Conservation (phyloP, 2,113 vertebrate genomes). For the Bos javanicus region DNA sequence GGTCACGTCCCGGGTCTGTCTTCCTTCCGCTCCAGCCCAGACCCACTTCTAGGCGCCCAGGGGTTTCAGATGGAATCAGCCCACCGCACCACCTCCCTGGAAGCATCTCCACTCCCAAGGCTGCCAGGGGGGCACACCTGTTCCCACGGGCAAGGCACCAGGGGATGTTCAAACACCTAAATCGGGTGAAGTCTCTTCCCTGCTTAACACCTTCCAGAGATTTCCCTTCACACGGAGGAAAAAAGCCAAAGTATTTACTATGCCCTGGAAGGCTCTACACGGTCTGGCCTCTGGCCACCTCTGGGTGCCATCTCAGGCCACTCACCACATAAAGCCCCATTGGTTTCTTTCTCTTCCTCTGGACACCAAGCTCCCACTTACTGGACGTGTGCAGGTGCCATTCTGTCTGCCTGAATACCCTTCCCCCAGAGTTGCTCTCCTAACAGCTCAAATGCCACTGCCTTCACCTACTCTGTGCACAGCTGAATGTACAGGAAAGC, state of each 20-base stretch:
- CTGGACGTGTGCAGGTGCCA: fast-evolving
- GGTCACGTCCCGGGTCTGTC: not conserved
- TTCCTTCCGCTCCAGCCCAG: not conserved
- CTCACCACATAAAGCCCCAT: not conserved
- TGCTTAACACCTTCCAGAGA: not conserved
- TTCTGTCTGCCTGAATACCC: not conserved
- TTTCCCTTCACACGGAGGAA: not conserved
- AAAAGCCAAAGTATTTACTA: not conserved
- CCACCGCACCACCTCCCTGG: not conserved
- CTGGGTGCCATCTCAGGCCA: not conserved
- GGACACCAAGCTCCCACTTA: not conserved
- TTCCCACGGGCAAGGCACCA: not conserved
- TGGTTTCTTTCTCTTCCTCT: not conserved
- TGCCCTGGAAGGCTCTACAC: not conserved
- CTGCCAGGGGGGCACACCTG: not conserved
- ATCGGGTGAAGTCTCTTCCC: not conserved
- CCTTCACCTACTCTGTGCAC: not conserved
- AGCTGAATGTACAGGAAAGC: not conserved
- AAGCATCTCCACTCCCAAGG: not conserved
- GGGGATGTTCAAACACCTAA: not conserved
- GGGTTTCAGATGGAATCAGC: not conserved
- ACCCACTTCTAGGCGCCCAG: not conserved
- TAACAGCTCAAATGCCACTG: not conserved
- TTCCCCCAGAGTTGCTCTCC: not conserved
- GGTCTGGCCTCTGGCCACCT: not conserved